Percentiles rank a stretch among this genome's conserved stretches.
These are phyloP conservation scores for Cosmopolites sordidus DNA, from an alignment of 2,888 invertebrate species.

Conservation along the genomic window DNA sequence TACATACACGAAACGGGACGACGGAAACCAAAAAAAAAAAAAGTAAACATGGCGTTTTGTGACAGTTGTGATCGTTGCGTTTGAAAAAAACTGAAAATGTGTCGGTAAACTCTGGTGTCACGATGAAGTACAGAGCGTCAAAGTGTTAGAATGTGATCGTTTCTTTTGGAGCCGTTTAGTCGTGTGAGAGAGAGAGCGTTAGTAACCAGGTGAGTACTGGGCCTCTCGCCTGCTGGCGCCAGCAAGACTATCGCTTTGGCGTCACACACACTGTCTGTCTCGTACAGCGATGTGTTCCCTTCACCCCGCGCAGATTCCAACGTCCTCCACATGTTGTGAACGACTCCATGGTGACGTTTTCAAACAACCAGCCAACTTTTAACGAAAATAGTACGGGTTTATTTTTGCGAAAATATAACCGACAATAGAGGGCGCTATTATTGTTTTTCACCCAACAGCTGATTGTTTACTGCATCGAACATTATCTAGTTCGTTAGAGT, in stretches of 20 bases:
- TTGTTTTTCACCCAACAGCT: too few relatives aligned
- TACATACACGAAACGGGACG: constrained; percentile 30
- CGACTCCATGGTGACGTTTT: constrained; percentile 18
- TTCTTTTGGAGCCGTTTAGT: too few relatives aligned
- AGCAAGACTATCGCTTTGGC: constrained; percentile 50
- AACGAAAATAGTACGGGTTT: neutral
- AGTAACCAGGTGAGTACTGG: neutral
- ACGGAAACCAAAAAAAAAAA: too few relatives aligned
- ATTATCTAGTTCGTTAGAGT: too few relatives aligned
- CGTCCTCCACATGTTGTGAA: constrained; percentile 34
- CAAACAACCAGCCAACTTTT: neutral
- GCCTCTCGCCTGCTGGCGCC: constrained; percentile 42
- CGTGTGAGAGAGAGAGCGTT: neutral
- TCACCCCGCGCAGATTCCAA: constrained; percentile 37
- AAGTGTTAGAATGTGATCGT: too few relatives aligned
- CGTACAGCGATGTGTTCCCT: constrained; percentile 36
- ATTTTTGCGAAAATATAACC: too few relatives aligned
- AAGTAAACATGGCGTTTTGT: constrained; percentile 50
- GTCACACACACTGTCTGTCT: constrained; percentile 47
- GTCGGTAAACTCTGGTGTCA: too few relatives aligned
- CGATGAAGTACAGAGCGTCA: too few relatives aligned
- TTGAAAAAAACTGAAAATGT: too few relatives aligned
- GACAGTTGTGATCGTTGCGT: constrained; percentile 29
- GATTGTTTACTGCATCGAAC: too few relatives aligned
- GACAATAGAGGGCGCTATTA: too few relatives aligned